Conservation (phyloP, 1,140 invertebrate species). For the Tetragonula clypearis region DNA sequence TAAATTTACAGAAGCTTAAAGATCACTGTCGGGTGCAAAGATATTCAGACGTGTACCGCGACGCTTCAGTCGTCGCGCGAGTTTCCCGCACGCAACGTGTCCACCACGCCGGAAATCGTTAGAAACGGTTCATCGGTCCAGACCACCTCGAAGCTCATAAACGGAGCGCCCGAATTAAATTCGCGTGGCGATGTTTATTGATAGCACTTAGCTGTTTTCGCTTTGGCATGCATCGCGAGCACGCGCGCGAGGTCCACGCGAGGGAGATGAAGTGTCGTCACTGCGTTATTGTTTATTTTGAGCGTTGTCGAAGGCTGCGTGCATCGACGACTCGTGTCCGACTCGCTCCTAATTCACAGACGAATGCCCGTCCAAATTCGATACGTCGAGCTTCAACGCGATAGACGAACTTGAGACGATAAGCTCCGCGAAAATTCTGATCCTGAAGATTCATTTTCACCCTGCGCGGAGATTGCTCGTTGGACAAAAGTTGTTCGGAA, state of each 20-base stretch:
- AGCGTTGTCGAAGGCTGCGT: constrained; percentile 75
- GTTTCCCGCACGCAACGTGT: no score
- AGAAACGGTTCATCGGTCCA: constrained; percentile 1
- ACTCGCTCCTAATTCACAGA: neutral
- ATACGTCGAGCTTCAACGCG: neutral
- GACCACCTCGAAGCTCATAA: neutral
- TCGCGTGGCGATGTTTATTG: constrained; percentile 67
- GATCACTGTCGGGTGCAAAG: neutral
- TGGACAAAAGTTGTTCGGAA: no score
- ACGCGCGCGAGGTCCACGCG: constrained; percentile 17
- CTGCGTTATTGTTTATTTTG: constrained; percentile 76
- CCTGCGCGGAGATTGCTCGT: no score
- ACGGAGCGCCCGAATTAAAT: constrained; percentile 33
- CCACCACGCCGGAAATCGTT: neutral
- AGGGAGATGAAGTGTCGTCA: constrained; percentile 61
- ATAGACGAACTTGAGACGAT: no score
- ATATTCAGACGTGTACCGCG: neutral
- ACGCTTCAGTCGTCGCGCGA: no score
- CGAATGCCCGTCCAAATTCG: neutral
- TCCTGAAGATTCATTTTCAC: no score
- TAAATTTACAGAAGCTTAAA: no score
- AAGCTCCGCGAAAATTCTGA: no score
- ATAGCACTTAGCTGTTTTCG: constrained; percentile 77
- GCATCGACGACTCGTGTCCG: constrained; percentile 6
- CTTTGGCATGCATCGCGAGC: constrained; percentile 71